Evolutionary conservation across 2,113 vertebrate genomes (phyloP), one percentile per base, ranked within the genome.

Genomic region (Ptilorrhoa leucosticta): DNA sequence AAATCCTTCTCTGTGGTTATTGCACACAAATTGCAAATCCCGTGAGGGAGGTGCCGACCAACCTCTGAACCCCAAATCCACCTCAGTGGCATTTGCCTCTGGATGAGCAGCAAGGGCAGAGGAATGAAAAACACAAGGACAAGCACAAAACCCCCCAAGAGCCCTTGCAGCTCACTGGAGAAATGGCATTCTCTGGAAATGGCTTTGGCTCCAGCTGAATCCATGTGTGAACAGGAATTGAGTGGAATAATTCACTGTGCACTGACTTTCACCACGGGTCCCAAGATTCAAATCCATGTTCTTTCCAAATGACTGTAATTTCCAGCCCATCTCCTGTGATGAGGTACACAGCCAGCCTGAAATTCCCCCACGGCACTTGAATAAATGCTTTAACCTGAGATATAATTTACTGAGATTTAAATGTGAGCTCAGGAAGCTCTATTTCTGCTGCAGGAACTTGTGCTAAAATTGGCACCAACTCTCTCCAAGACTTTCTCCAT

Each of bases 221-320:
- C 89, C 42, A 15, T 30, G 60, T 75, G 51, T 45, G 83, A 92
- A 33, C 33, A 35, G 23, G 57, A 58, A 48, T 7, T 22, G 57
- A 56, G 75, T 4, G 21, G 44, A 71, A 54, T 76, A 75, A 84
- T 66, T 82, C 86, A 14, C 47, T 79, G 83, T 70, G 76, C 71
- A 20, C 18, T 82, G 90, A 84, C 69, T 95, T 94, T 82, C 94
- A 87, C 84, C 87, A 75, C 9, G 0, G 60, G 40, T 33, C 40
- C 57, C 0, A 4, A 69, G 68, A 79, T 42, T 44, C 89, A 54
- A 61, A 94, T 19, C 66, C 69, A 10, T 50, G 79, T 50, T 94
- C 95, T 94, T 90, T 83, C 53, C 87, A 79, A 98, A 97, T 97
- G 40, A 96, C 98, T 97, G 64, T 96, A 72, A 97, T 98, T 96